Base-by-base conservation (phyloP, 2,113 vertebrate species). In the Nerophis lumbriciformis region DNA sequence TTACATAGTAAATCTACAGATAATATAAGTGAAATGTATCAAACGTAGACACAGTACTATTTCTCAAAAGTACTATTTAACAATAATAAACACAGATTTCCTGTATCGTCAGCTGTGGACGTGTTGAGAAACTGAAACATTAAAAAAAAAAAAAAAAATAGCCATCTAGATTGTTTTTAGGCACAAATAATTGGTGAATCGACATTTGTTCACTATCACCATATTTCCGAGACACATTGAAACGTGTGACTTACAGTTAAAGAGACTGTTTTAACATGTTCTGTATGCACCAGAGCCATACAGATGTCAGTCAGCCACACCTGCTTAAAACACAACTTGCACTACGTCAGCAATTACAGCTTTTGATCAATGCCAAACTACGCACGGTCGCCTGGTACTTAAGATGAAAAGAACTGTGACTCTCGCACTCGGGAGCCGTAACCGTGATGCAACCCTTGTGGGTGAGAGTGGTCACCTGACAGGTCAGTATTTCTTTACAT, bases 401-500 rank as follows among this genome's bases (percentile, higher is more conserved):
- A 79, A 85, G 63, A 80, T 66, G 65, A 74, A 80, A 80, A 68
- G 42, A 82, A 75, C 72, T 35, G 60, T 50, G 59, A 73, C 59
- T 21, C 53, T 37, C 47, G 28, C 63, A 65, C 47, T 56, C 61
- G 35, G 51, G 75, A 84, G 70, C 53, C 52, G 56, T 78, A 74
- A 66, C 68, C 69, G 8, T 73, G 61, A 72, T 75, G 74, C 66
- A 75, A 28, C 73, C 63, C 39, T 60, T 59, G 66, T n/a, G 69
- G 51, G 9, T 16, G 66, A 13, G 28, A 56, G 44, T 42, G 71
- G 47, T 42, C 61, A 53, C 48, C 16, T n/a, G 62, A 55, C 2
- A 6, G 66, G 67, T 91, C 82, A 92, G 73, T 87, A 91, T 90
- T 97, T 99, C 79, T 96, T 98, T 69, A 94, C 96, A 77, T 98